Evolutionary conservation across 2,797 vertebrate species (phyloP), one percentile per base, ranked within the genome.

Genomic region (Sebastes baramenuke): DNA sequence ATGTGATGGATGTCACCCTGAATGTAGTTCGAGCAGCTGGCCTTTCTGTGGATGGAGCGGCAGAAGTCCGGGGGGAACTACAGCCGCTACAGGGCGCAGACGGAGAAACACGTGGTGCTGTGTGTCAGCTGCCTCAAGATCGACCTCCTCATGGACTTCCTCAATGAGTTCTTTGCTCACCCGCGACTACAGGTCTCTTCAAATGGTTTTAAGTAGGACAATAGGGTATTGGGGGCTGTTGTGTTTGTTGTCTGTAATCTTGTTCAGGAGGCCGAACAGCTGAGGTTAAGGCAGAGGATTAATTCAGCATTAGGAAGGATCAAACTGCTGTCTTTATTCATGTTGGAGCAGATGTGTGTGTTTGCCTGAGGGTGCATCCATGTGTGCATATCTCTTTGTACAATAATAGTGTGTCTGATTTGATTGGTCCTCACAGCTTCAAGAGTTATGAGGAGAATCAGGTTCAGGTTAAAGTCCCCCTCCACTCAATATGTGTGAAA

Each of bases 1-100:
- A 84, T 87, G 86, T 88, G 80, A 84, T 81, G 61, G 81, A 80
- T 86, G 86, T 87, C 71, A 5, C 80, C 58, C 82, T 82, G 56
- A 55, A 36, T 89, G 77, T 83, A 97, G 96, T 97, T 97, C 67
- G 96, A 97, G 94, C 96, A 97, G 96, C 93, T 97, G 91, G 96
- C 96, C 84, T 96, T 96, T 92, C 92, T 97, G 91, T 96, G 96
- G 96, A 97, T 97, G 96, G 96, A 97, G 93, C 93, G 95, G 2
- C 96, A 97, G 94, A 97, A 97, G 86, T 96, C 96, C 0, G 96
- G 96, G 4, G 96, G 96, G 77, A 97, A 97, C 94, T 97, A 97
- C 93, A 97, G 96, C 79, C 96, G 96, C 73, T 96, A 97, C 94
- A 92, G 96, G 59, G 96, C 96, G 0, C 96, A 97, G 93, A 97